phyloP scores from a whole-genome alignment of 2,888 invertebrate genomes.

The Mermis nigrescens region DNA sequence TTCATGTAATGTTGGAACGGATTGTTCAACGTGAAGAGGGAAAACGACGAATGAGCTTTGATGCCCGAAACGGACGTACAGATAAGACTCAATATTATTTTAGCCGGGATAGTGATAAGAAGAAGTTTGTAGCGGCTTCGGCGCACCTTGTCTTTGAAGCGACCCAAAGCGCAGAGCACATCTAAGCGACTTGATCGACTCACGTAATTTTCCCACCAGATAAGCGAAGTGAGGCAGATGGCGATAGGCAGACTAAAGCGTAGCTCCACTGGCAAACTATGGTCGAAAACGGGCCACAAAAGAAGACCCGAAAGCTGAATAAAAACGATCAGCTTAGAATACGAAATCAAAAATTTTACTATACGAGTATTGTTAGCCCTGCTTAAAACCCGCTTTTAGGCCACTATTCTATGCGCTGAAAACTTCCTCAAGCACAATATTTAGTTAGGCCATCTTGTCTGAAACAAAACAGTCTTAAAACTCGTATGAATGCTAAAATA shows the following conservation, averaged over 20 bases:
- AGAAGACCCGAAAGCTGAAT: conserved; percentile 8
- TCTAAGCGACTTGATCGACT: conserved; percentile 22
- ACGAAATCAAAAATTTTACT: not conserved
- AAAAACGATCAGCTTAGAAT: not conserved
- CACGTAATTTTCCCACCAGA: conserved; percentile 68
- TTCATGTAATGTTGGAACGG: not conserved
- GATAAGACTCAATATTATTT: conserved; percentile 6
- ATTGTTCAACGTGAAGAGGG: conserved; percentile 5
- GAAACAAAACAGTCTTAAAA: too few relatives aligned
- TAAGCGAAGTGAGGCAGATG: conserved; percentile 47
- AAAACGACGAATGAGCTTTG: not conserved
- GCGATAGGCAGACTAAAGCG: conserved; percentile 42
- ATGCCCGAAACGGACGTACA: conserved; percentile 10
- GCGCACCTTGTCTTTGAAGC: conserved; percentile 19
- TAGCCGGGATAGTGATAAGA: conserved; percentile 7
- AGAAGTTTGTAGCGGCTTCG: conserved; percentile 10
- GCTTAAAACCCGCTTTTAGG: too few relatives aligned
- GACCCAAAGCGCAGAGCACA: conserved; percentile 19
- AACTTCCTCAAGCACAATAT: too few relatives aligned
- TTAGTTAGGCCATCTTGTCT: too few relatives aligned
- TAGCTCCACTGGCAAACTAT: conserved; percentile 34
- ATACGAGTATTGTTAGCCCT: too few relatives aligned
- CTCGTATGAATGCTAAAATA: too few relatives aligned
- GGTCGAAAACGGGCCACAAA: conserved; percentile 12
- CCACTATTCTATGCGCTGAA: too few relatives aligned